These are phyloP conservation scores for Heterodera filipjevi DNA, from an alignment of 2,888 invertebrate genomes.

Conservation along the genomic window DNA sequence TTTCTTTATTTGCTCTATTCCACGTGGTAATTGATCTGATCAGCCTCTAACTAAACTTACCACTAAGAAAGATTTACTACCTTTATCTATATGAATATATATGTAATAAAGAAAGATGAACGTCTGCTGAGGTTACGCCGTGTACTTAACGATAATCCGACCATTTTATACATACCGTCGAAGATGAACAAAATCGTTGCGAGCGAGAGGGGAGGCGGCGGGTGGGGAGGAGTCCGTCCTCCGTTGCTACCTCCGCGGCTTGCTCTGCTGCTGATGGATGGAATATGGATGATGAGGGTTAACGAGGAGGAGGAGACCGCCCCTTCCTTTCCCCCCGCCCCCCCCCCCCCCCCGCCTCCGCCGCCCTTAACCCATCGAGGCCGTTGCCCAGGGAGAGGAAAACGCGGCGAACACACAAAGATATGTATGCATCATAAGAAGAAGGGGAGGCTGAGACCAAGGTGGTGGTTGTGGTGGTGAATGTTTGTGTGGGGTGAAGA, in stretches of 20 bases:
- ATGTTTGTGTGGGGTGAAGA: background rate
- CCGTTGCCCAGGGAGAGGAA: background rate
- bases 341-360: background rate
- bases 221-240: background rate
- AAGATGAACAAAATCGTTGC: background rate
- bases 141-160: too few relatives aligned
- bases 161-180: too few relatives aligned
- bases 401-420: background rate
- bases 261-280: background rate
- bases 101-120: too few relatives aligned
- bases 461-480: background rate
- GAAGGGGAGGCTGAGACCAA: background rate
- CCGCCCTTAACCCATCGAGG: background rate
- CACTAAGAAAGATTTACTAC: too few relatives aligned
- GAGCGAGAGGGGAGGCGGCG: background rate
- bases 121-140: too few relatives aligned
- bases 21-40: too few relatives aligned
- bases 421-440: background rate
- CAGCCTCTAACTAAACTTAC: too few relatives aligned
- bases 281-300: slow-evolving; percentile 1
- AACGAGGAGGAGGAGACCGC: too few relatives aligned
- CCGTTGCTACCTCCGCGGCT: background rate
- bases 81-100: too few relatives aligned
- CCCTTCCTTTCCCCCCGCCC: too few relatives aligned
- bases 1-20: too few relatives aligned